A percentile compares a stretch with the other conserved stretches of the same genome.
Evolutionary conservation across 1,140 invertebrate species (phyloP).

Genomic region (Saccostrea glomerata): DNA sequence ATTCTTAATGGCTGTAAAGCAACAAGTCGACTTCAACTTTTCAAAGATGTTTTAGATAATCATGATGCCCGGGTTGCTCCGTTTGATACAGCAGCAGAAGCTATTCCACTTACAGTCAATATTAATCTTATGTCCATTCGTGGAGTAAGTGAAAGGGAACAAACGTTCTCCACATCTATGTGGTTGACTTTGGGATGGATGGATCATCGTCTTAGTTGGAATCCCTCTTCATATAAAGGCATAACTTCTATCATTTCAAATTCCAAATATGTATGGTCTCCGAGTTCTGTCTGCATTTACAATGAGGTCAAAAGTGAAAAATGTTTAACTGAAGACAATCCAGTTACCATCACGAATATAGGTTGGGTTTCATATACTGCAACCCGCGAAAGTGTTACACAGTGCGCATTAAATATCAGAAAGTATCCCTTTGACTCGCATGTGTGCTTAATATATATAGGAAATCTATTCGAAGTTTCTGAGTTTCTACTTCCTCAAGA

Average conservation of each 20-base stretch:
- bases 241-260: neutral
- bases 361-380: neutral
- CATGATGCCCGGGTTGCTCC: neutral
- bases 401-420: neutral
- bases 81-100: neutral
- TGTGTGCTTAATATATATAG: slow-evolving; percentile 32
- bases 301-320: neutral
- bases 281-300: neutral
- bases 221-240: neutral
- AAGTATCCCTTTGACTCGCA: slow-evolving; percentile 49
- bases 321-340: neutral
- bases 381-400: neutral
- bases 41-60: neutral
- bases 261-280: slow-evolving; percentile 4
- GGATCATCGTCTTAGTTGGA: neutral
- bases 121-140: neutral
- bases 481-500: neutral
- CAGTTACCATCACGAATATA: neutral
- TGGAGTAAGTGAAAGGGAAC: neutral
- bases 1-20: neutral
- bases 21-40: neutral
- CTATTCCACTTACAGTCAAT: neutral
- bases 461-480: slow-evolving; percentile 16
- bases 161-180: neutral
- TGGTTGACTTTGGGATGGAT: neutral